phyloP scores from a whole-genome alignment of 2,888 invertebrate genomes.

The Catocala nupta region DNA sequence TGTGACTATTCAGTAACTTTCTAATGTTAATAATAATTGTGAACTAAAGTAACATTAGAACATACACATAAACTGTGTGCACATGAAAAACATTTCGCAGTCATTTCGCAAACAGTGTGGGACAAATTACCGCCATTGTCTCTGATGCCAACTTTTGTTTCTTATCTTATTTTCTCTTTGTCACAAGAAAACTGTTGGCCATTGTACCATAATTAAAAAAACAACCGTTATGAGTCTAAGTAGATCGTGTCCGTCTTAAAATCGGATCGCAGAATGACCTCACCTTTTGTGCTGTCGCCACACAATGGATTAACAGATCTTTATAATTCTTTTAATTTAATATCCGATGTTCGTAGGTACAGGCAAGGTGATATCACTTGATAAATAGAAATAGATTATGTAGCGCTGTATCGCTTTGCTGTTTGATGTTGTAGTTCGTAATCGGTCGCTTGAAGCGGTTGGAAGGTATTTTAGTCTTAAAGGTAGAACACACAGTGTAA shows the following conservation, averaged over 20 bases:
- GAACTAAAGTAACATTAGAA: slow-evolving; percentile 18
- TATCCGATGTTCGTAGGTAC: slow-evolving; percentile 32
- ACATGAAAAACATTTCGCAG: slow-evolving; percentile 17
- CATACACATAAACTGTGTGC: background rate
- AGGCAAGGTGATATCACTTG: slow-evolving; percentile 46
- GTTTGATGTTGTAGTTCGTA: slow-evolving; percentile 34
- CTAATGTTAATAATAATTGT: slow-evolving; percentile 32
- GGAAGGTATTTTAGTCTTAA: slow-evolving; percentile 56
- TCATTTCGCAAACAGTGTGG: slow-evolving; percentile 40
- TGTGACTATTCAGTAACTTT: slow-evolving; percentile 22
- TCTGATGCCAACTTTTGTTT: slow-evolving; percentile 23
- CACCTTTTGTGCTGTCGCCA: slow-evolving; percentile 32
- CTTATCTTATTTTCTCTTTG: slow-evolving; percentile 38
- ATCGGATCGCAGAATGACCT: slow-evolving; percentile 39
- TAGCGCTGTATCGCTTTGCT: slow-evolving; percentile 55
- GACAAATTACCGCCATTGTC: slow-evolving; percentile 39
- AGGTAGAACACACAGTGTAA: slow-evolving; percentile 67
- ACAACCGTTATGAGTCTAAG: slow-evolving; percentile 18
- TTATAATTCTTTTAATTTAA: slow-evolving; percentile 36
- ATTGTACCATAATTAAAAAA: slow-evolving; percentile 25
- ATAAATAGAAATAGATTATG: slow-evolving; percentile 35
- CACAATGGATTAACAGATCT: slow-evolving; percentile 38
- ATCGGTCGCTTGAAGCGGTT: slow-evolving; percentile 62
- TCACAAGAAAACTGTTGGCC: slow-evolving; percentile 11
- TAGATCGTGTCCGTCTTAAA: slow-evolving; percentile 24